phyloP scores from a whole-genome alignment of 2,797 vertebrate species.

The Sebastes vulpes region DNA sequence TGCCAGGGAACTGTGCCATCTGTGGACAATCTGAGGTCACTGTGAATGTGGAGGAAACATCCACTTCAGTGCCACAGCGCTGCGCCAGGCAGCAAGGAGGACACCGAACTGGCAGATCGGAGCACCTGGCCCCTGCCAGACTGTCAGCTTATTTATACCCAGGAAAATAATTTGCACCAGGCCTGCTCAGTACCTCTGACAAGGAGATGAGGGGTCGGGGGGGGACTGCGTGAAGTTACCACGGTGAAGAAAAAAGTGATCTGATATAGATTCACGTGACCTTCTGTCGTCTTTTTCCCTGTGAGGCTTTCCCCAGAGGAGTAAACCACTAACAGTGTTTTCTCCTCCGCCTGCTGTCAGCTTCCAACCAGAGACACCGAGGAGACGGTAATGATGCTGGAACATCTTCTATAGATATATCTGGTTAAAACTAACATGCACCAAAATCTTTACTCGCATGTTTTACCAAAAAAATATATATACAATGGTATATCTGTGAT shows the following conservation, averaged over 20 bases:
- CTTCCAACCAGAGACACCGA: slow-evolving; percentile 2
- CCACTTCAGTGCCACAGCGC: slow-evolving; percentile 46
- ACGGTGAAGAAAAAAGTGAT: slow-evolving; percentile 27
- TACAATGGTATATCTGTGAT: background rate
- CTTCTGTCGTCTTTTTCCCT: slow-evolving; percentile 40
- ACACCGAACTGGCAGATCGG: slow-evolving; percentile 78
- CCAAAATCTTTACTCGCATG: background rate
- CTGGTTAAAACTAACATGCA: background rate
- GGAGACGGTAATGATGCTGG: slow-evolving; percentile 26
- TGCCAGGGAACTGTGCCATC: slow-evolving; percentile 61
- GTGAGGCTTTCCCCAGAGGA: slow-evolving; percentile 39
- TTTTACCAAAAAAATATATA: background rate
- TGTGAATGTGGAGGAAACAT: slow-evolving; percentile 63
- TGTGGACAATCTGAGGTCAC: slow-evolving; percentile 65
- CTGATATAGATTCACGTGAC: slow-evolving; percentile 62
- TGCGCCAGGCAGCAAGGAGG: slow-evolving; percentile 57
- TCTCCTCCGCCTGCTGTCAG: slow-evolving; percentile 46
- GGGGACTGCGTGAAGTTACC: slow-evolving; percentile 26
- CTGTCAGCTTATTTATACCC: slow-evolving; percentile 83
- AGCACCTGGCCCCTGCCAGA: slow-evolving; percentile 77
- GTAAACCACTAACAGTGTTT: slow-evolving; percentile 29
- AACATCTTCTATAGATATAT: background rate
- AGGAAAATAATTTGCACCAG: slow-evolving; percentile 78
- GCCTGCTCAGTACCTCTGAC: slow-evolving; percentile 50
- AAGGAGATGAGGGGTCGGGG: slow-evolving; percentile 35